Base-by-base conservation (phyloP, 2,888 invertebrate genomes). In the Hypena proboscidalis region DNA sequence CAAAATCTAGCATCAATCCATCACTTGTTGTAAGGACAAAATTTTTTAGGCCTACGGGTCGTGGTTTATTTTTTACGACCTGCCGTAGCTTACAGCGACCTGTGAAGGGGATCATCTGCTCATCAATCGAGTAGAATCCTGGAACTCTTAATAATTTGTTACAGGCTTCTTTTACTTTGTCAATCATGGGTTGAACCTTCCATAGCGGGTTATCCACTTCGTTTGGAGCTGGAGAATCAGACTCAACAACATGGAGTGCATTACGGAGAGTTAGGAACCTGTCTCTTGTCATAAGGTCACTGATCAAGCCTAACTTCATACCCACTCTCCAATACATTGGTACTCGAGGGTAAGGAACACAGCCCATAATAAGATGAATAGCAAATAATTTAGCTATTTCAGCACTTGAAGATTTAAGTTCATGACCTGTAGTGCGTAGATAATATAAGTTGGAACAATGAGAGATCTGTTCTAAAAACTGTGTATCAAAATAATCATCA, bases 1-100 rank as follows among this genome's bases (percentile, higher is more conserved):
- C 41, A 5, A 61, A 64, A 45, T 63, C 55, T 2, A 63, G 20
- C 49, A 61, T 56, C 11, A 64, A 32, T 4, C 58, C 63, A 11
- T 50, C 53, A 34, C 45, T 46, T n/a, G 59, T 55, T 1, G 57
- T 55, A 1, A 50, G 21, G 4, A 58, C 48, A 32, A 59, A 49
- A 20, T 52, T 60, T 43, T 61, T 58, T 14, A 61, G 30, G 6
- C 61, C 61, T n/a, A 48, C 47, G 14, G 54, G 55, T 8, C 53
- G 42, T 10, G 54, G 52, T 22, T 63, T 55, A 19, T 49, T 53
- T 26, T 31, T 38, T 0, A 55, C 51, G n/a, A 53, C 51, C 23
- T 61, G 60, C 2, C 58, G 40, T 3, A 58, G 21, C 3, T 30
- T n/a, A 31, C 62, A 58, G 15, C 41, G 26, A 5, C 61, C 56